Conservation (phyloP, 2,797 vertebrate genomes). For the Carapus acus region DNA sequence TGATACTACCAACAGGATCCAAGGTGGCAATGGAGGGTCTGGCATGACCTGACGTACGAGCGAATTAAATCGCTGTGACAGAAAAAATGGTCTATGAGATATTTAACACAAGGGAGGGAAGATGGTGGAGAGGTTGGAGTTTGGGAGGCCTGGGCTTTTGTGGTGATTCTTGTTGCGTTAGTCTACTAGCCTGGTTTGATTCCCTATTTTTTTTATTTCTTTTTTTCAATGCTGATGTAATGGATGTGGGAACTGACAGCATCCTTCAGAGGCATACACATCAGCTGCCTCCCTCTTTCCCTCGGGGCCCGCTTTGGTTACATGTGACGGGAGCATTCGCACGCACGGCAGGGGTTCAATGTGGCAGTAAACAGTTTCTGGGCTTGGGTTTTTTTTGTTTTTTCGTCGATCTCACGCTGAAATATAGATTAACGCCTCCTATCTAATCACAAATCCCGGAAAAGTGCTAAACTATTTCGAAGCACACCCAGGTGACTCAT, state of each 20-base stretch:
- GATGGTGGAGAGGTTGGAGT: no score
- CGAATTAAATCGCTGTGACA: slow-evolving; percentile 45
- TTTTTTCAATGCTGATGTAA: slow-evolving; percentile 51
- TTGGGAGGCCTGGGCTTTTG: slow-evolving; percentile 30
- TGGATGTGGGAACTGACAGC: slow-evolving; percentile 52
- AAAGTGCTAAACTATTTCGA: no score
- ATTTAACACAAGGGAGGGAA: no score
- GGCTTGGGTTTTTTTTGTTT: slow-evolving; percentile 35
- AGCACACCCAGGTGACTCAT: no score
- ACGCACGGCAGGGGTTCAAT: slow-evolving; percentile 10
- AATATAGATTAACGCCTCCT: no score
- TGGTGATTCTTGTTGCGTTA: slow-evolving; percentile 44
- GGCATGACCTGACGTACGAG: slow-evolving; percentile 44
- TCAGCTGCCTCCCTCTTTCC: slow-evolving; percentile 22
- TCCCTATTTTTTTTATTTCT: no score
- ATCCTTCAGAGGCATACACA: slow-evolving; percentile 52
- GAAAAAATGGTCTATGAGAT: slow-evolving; percentile 46
- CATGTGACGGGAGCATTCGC: slow-evolving; percentile 35
- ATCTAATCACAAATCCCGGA: no score
- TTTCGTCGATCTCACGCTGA: background rate
- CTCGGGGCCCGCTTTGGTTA: slow-evolving; percentile 50
- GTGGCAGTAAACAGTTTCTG: slow-evolving; percentile 10
- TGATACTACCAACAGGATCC: slow-evolving; percentile 25
- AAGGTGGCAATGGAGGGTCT: slow-evolving; percentile 18
- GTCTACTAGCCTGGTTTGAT: slow-evolving; percentile 37